A percentile compares a stretch with the other conserved stretches of the same genome.
Evolutionary conservation across 2,113 vertebrate species (phyloP).

Genomic region (Notothenia rossii): DNA sequence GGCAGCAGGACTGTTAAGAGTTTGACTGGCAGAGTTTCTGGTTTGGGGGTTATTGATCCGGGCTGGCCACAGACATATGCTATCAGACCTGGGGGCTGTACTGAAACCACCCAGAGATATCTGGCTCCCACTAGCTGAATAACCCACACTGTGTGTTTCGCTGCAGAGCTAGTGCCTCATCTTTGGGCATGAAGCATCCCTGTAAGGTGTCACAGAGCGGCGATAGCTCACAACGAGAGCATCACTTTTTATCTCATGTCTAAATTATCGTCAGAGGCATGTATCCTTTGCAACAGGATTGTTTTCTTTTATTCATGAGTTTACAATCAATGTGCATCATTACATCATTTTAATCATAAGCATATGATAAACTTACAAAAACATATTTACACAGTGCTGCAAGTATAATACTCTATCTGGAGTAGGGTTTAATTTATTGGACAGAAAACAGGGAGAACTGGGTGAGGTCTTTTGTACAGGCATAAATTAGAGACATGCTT

Average conservation of each 20-base stretch:
- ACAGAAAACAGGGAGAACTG: neutral
- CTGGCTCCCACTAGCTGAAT: slow-evolving; percentile 34
- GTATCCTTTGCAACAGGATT: neutral
- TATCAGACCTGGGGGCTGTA: slow-evolving; percentile 53
- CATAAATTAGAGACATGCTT: slow-evolving; percentile 7
- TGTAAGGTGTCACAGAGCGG: slow-evolving; percentile 26
- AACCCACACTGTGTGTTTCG: slow-evolving; percentile 11
- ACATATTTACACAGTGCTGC: slow-evolving; percentile 19
- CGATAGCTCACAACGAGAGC: neutral
- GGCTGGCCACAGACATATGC: slow-evolving; percentile 59
- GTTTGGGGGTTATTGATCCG: slow-evolving; percentile 51
- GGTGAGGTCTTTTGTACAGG: neutral
- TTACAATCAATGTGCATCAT: slow-evolving; percentile 44
- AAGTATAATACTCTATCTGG: slow-evolving; percentile 3
- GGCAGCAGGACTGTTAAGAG: slow-evolving; percentile 58
- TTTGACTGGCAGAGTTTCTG: slow-evolving; percentile 54
- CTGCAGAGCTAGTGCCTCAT: slow-evolving; percentile 1
- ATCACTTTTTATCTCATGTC: neutral
- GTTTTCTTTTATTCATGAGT: slow-evolving; percentile 37
- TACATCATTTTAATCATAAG: slow-evolving; percentile 54
- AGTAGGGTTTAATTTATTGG: slow-evolving; percentile 11
- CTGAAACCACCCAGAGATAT: slow-evolving; percentile 67
- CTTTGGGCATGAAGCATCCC: slow-evolving; percentile 2
- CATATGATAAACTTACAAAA: slow-evolving; percentile 41
- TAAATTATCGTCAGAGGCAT: slow-evolving; percentile 7